Conservation (phyloP, 1,140 invertebrate genomes). For the Leptinotarsa defecta region DNA sequence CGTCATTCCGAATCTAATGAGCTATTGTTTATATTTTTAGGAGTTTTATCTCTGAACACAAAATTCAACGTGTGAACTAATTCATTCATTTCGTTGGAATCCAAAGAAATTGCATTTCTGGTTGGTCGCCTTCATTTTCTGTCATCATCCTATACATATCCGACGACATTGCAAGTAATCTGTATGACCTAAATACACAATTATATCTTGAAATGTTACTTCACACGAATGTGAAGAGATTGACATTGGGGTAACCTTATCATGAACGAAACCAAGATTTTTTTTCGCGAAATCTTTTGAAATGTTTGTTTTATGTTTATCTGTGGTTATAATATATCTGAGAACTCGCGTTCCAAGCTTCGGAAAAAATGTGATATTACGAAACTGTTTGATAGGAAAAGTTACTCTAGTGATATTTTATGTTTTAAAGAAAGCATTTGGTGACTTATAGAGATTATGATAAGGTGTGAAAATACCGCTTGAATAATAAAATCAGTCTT, state of each 20-base stretch:
- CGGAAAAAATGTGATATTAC: neutral
- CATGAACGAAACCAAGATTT: neutral
- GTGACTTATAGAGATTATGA: neutral
- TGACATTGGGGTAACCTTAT: conserved; percentile 5
- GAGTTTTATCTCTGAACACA: too few relatives aligned
- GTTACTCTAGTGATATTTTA: neutral
- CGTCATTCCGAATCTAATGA: too few relatives aligned
- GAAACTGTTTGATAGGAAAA: neutral
- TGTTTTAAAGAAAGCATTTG: neutral
- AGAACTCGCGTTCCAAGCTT: neutral
- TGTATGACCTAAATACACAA: conserved; percentile 3
- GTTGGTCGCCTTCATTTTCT: neutral
- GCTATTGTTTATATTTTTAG: too few relatives aligned
- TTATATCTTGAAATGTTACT: neutral
- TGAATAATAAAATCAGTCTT: too few relatives aligned
- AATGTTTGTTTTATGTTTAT: conserved; percentile 6
- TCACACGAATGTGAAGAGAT: neutral
- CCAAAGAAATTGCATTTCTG: too few relatives aligned
- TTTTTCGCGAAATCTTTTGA: neutral
- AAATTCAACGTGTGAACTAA: too few relatives aligned
- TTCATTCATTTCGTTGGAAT: too few relatives aligned
- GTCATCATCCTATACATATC: neutral
- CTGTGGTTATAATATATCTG: neutral
- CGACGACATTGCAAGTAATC: neutral
- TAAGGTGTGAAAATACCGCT: neutral